Evolutionary conservation across 2,113 vertebrate genomes (phyloP).

Genomic region (Platanista minor): DNA sequence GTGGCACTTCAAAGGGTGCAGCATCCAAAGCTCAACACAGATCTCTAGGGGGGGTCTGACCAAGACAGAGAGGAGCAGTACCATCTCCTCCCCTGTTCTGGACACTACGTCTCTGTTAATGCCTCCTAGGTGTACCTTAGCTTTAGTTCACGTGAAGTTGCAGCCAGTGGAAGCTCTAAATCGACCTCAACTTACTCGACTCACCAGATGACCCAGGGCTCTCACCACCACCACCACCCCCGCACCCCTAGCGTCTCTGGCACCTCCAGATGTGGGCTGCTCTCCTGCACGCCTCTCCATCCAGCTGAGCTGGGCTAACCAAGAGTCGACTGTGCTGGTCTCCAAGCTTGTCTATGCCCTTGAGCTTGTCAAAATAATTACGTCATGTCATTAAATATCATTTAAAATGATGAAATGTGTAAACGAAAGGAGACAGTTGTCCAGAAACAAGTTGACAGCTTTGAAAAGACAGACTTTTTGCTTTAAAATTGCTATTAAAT

Average conservation of each 20-base stretch:
- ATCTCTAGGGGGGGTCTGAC: neutral
- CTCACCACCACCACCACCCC: fast-evolving
- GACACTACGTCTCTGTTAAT: fast-evolving
- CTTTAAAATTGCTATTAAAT: fast-evolving
- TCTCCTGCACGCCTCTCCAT: neutral
- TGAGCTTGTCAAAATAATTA: constrained; percentile 55
- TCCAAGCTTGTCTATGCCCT: neutral
- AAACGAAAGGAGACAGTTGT: neutral
- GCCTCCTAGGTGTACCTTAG: fast-evolving
- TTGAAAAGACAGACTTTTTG: neutral
- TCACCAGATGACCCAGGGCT: neutral
- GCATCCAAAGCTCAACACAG: neutral
- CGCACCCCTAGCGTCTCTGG: neutral
- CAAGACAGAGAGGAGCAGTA: neutral
- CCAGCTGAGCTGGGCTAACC: neutral
- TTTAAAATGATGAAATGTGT: neutral
- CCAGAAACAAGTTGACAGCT: neutral
- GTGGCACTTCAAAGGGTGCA: fast-evolving
- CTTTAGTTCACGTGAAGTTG: fast-evolving
- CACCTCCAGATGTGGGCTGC: neutral
- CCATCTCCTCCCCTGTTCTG: neutral
- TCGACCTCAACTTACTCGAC: fast-evolving
- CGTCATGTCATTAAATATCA: constrained; percentile 38
- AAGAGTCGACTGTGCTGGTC: neutral
- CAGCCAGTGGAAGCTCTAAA: fast-evolving